Base-by-base conservation (phyloP, 1,140 invertebrate species). In the Drosophila triauraria region DNA sequence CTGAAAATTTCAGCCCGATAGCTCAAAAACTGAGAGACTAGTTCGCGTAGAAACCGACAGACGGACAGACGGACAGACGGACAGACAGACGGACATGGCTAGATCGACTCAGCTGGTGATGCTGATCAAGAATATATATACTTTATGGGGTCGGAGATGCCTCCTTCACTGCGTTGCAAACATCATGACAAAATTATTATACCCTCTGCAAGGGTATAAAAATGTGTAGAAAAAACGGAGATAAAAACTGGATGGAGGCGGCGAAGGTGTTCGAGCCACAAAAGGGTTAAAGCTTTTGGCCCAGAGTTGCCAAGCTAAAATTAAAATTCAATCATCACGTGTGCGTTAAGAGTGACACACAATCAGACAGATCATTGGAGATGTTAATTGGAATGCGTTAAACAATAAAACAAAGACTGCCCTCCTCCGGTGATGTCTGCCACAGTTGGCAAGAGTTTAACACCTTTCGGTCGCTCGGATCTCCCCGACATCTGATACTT, bases 241-340 rank as follows among this genome's bases (percentile, higher is more conserved):
- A 48, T 27, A 23, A 27, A 44, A 61, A 56, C 8, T 25, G 53
- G 35, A 56, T 25, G 17, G 35, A 56, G 62, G 56, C 30, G 50
- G 59, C 10, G 63, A 13, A 51, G 62, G 67, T 54, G 67, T 54
- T 38, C 32, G 50, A 13, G 13, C 32, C 17, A 23, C 17, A 27
- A 42, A 38, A 48, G 68, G 67, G 67, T 72, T 59, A 59, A 59
- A 23, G 53, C 67, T 35, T 42, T 32, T 42, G 51, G 51, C 67
- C 67, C 47, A 42, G 44, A 58, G 69, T 72, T 72, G 69, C 65
- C 69, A 71, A 23, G 69, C 68, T 75, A 50, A 90, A 90, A 85
- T 90, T 90, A 90, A 90, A 90, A 90, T 91, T 91, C 88, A 90
- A 90, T 90, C 85, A 91, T 90, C 85, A 90, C 85, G 85, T 91